phyloP scores from a whole-genome alignment of 2,113 vertebrate species.

The Ursus arctos region DNA sequence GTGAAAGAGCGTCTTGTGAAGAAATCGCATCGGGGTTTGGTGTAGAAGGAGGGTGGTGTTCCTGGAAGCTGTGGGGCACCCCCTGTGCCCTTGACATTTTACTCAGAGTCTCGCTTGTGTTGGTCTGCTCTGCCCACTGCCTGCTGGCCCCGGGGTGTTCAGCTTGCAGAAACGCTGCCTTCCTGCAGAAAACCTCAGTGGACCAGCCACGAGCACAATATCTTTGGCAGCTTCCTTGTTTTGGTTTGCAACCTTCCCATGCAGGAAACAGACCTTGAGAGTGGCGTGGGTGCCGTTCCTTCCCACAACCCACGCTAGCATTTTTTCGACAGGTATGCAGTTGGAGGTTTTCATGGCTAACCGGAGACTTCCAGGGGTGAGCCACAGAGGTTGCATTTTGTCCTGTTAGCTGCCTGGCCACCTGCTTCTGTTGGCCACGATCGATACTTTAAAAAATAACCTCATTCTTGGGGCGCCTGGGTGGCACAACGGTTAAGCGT shows the following conservation, averaged over 20 bases:
- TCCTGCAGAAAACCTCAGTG: fast-evolving
- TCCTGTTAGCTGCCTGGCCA: fast-evolving
- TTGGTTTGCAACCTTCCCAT: fast-evolving
- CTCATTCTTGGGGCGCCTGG: too few species aligned
- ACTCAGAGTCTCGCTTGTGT: fast-evolving
- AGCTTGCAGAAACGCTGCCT: fast-evolving
- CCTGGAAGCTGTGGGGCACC: fast-evolving
- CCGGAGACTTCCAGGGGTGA: fast-evolving
- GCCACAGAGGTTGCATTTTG: fast-evolving
- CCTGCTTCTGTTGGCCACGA: fast-evolving
- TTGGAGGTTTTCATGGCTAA: fast-evolving
- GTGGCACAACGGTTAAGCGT: too few species aligned
- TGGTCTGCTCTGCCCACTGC: not conserved
- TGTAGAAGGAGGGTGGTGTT: too few species aligned
- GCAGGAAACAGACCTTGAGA: fast-evolving
- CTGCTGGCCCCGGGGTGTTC: fast-evolving
- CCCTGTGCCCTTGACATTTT: fast-evolving
- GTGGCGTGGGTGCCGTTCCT: fast-evolving
- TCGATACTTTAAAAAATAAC: too few species aligned
- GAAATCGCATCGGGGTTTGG: too few species aligned
- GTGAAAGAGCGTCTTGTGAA: fast-evolving
- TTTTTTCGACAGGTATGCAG: too few species aligned
- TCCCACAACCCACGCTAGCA: fast-evolving
- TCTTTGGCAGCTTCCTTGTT: fast-evolving
- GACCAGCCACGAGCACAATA: fast-evolving